These are phyloP conservation scores for Melolontha melolontha DNA, from an alignment of 2,888 invertebrate genomes.

Conservation along the genomic window DNA sequence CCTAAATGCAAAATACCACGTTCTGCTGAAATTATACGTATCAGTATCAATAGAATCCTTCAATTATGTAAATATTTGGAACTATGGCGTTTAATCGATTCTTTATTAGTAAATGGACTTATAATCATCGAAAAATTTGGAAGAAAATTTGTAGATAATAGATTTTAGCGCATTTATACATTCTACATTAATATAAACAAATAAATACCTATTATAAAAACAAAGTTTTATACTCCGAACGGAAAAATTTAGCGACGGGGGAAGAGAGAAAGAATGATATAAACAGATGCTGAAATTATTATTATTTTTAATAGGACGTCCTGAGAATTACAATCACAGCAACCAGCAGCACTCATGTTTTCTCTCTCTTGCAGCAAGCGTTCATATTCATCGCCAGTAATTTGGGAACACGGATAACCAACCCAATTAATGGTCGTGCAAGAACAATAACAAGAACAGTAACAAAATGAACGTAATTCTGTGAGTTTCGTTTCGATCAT, in stretches of 20 bases:
- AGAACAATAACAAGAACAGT: conserved; percentile 29
- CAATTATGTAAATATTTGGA: too few relatives aligned
- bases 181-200: too few relatives aligned
- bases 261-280: conserved; percentile 5
- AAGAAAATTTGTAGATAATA: too few relatives aligned
- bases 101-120: too few relatives aligned
- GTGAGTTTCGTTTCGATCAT: conserved; percentile 17
- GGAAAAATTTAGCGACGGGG: conserved; percentile 3
- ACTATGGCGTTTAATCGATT: too few relatives aligned
- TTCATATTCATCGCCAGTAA: conserved; percentile 9
- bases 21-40: too few relatives aligned
- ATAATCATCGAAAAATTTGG: too few relatives aligned
- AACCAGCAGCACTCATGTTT: not conserved
- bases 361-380: conserved; percentile 3
- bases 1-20: too few relatives aligned
- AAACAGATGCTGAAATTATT: conserved; percentile 19
- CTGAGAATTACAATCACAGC: conserved; percentile 27
- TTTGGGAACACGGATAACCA: conserved; percentile 31
- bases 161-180: too few relatives aligned
- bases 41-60: too few relatives aligned
- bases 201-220: too few relatives aligned
- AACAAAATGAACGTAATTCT: conserved; percentile 25
- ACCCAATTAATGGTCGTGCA: conserved; percentile 36
- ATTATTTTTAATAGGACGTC: conserved; percentile 34
- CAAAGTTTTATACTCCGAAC: too few relatives aligned